A percentile compares a stretch with the other conserved stretches of the same genome.
Evolutionary conservation across 1,140 invertebrate species (phyloP).

Genomic region (Sinonovacula constricta): DNA sequence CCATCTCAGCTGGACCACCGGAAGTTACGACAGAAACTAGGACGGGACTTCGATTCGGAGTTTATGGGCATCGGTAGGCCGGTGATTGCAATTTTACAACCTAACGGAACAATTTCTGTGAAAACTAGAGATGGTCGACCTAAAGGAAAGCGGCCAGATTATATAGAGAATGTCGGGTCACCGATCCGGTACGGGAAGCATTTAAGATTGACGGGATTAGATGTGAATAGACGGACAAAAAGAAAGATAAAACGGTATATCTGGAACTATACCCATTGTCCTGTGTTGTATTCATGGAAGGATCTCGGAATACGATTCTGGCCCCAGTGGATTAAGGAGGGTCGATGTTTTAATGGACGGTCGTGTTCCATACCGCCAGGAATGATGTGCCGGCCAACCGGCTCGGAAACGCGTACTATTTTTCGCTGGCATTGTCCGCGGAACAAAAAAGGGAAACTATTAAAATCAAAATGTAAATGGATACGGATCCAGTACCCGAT

Average conservation of each 20-base stretch:
- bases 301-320: slow-evolving; percentile 82
- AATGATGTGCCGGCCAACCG: slow-evolving; percentile 80
- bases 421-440: slow-evolving; percentile 80
- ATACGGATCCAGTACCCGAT: slow-evolving; percentile 81
- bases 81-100: slow-evolving; percentile 65
- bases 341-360: slow-evolving; percentile 77
- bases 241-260: slow-evolving; percentile 80
- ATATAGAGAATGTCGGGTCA: slow-evolving; percentile 74
- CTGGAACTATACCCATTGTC: slow-evolving; percentile 82
- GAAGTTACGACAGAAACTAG: slow-evolving; percentile 77
- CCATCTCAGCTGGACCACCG: slow-evolving; percentile 79
- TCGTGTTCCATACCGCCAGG: slow-evolving; percentile 83
- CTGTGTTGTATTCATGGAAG: slow-evolving; percentile 81
- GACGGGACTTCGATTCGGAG: slow-evolving; percentile 79
- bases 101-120: slow-evolving; percentile 78
- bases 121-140: slow-evolving; percentile 78
- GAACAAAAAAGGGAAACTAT: slow-evolving; percentile 72
- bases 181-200: slow-evolving; percentile 76
- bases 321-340: slow-evolving; percentile 82
- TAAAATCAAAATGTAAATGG: slow-evolving; percentile 77
- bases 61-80: slow-evolving; percentile 80
- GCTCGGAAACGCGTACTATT: slow-evolving; percentile 77
- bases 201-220: slow-evolving; percentile 55
- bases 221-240: slow-evolving; percentile 62
- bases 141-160: slow-evolving; percentile 77